phyloP scores from a whole-genome alignment of 2,888 invertebrate species.

The Pasiphila rectangulata region DNA sequence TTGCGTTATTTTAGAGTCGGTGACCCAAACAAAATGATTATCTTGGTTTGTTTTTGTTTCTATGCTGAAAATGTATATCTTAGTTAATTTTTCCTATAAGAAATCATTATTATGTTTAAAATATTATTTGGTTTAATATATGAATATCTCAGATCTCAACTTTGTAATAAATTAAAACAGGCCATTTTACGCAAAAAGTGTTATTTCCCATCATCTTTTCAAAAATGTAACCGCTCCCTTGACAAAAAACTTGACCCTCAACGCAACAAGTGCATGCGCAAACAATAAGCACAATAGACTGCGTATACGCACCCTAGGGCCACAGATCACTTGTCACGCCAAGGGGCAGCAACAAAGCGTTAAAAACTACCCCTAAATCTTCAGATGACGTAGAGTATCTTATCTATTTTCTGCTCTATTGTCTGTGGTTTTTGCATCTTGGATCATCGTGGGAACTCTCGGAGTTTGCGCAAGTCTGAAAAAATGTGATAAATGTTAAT shows the following conservation, averaged over 20 bases:
- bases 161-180: too few species aligned
- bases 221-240: slow-evolving; percentile 1
- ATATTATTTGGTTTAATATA: too few species aligned
- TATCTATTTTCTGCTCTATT: slow-evolving; percentile 47
- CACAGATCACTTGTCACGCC: slow-evolving; percentile 64
- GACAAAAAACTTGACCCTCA: slow-evolving; percentile 13
- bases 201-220: not conserved
- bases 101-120: too few species aligned
- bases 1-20: too few species aligned
- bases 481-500: slow-evolving; percentile 38
- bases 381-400: slow-evolving; percentile 57
- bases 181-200: too few species aligned
- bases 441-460: slow-evolving; percentile 50
- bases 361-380: slow-evolving; percentile 43
- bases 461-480: slow-evolving; percentile 39
- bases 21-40: too few species aligned
- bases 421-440: slow-evolving; percentile 58
- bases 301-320: slow-evolving; percentile 39
- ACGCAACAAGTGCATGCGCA: slow-evolving; percentile 58
- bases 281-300: slow-evolving; percentile 52
- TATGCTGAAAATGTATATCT: too few species aligned
- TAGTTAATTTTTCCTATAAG: too few species aligned
- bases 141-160: too few species aligned
- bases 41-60: too few species aligned
- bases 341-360: slow-evolving; percentile 37